phyloP scores from a whole-genome alignment of 2,797 vertebrate species.

The Neomorphus geoffroyi region DNA sequence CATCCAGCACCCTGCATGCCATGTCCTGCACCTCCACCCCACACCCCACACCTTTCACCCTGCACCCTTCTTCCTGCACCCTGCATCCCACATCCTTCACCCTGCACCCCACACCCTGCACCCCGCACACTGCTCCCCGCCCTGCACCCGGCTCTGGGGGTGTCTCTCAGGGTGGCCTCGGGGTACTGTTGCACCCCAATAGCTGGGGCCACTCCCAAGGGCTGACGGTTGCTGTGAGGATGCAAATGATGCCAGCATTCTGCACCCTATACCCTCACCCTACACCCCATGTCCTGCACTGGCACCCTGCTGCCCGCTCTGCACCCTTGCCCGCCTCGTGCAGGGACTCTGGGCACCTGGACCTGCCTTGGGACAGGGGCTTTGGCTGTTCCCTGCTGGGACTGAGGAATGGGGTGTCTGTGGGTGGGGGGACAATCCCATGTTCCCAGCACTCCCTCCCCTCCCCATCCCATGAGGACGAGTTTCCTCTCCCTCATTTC shows the following conservation, averaged over 20 bases:
- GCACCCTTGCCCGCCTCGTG: no score
- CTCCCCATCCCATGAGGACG: background rate
- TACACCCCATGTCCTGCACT: background rate
- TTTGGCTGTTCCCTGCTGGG: background rate
- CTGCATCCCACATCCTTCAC: no score
- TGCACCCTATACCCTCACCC: background rate
- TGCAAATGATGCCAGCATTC: background rate
- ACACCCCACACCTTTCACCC: no score
- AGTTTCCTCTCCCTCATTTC: background rate
- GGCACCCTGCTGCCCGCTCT: no score
- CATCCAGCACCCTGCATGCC: no score
- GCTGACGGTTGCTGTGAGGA: background rate
- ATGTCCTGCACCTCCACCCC: no score
- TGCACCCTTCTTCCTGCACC: no score
- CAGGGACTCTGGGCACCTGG: background rate
- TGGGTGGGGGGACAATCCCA: accelerated
- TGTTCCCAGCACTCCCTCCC: background rate
- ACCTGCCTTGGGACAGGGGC: background rate
- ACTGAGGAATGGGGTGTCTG: accelerated
- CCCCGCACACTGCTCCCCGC: no score
- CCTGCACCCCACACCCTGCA: no score
- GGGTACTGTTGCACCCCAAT: accelerated
- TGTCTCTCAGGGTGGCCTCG: no score
- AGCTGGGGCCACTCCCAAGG: background rate
- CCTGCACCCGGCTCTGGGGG: no score